These are phyloP conservation scores for Apotomis capreana DNA, from an alignment of 2,888 invertebrate genomes.

Conservation along the genomic window DNA sequence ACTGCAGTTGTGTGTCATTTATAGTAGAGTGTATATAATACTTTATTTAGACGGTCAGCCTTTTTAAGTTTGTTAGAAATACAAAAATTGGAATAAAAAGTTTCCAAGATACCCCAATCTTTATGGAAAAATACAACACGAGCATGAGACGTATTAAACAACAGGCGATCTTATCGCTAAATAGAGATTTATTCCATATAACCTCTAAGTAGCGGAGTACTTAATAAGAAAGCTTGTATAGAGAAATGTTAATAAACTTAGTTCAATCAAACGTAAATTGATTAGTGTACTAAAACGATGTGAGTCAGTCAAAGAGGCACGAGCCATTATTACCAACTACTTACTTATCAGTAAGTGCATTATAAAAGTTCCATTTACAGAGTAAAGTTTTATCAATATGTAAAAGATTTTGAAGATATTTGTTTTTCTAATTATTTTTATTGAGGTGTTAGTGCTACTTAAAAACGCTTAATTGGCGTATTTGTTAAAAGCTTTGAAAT, in stretches of 20 bases:
- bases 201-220: no score
- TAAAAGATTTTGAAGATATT: constrained; percentile 22
- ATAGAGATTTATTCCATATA: no score
- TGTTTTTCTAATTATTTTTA: constrained; percentile 24
- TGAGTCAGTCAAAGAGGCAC: constrained; percentile 25
- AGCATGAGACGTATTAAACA: no score
- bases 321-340: constrained; percentile 17
- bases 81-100: no score
- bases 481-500: constrained; percentile 6
- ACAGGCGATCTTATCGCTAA: no score
- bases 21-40: no score
- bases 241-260: not conserved
- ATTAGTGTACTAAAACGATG: not conserved
- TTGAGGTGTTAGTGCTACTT: constrained; percentile 20
- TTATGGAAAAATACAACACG: no score
- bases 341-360: constrained; percentile 13
- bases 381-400: constrained; percentile 9
- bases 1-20: not conserved
- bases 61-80: not conserved
- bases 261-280: not conserved
- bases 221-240: no score
- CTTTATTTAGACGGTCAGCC: not conserved
- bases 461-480: constrained; percentile 12
- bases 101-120: no score
- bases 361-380: constrained; percentile 13